Percentiles rank a stretch among this genome's conserved stretches.
Conservation (phyloP, 2,888 invertebrate species). For the Drosophila neonasuta region DNA sequence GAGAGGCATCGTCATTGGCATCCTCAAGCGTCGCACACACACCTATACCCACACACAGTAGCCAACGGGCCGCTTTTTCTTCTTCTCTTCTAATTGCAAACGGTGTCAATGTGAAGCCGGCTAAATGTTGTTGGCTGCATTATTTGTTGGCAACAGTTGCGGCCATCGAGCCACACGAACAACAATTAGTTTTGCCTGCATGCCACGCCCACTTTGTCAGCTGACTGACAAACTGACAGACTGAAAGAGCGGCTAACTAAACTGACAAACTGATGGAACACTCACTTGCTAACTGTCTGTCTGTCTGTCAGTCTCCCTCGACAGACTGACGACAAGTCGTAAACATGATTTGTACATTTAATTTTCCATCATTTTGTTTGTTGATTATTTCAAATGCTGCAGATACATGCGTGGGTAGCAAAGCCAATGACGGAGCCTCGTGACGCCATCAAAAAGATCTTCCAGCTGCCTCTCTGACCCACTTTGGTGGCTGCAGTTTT, state of each 20-base stretch:
- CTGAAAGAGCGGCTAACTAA: conserved; percentile 29
- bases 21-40: conserved; percentile 21
- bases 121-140: conserved; percentile 29
- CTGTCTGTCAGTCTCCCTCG: conserved; percentile 11
- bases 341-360: conserved; percentile 77
- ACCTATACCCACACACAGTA: conserved; percentile 47
- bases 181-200: conserved; percentile 65
- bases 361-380: conserved; percentile 68
- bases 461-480: conserved; percentile 46
- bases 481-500: conserved; percentile 53
- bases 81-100: conserved; percentile 66
- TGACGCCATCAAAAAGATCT: conserved; percentile 36
- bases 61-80: conserved; percentile 68
- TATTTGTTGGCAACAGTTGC: conserved; percentile 34
- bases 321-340: conserved; percentile 66
- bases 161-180: conserved; percentile 40
- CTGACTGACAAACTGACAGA: conserved; percentile 30
- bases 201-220: conserved; percentile 63
- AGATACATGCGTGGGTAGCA: conserved; percentile 59
- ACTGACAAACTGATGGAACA: conserved; percentile 45
- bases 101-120: conserved; percentile 64
- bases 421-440: conserved; percentile 38
- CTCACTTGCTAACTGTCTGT: conserved; percentile 15
- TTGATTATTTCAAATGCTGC: conserved; percentile 47
- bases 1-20: conserved; percentile 40